Percentiles rank a stretch among this genome's conserved stretches.
These are phyloP conservation scores for Phalangium opilio DNA, from an alignment of 2,888 invertebrate species.

Conservation along the genomic window DNA sequence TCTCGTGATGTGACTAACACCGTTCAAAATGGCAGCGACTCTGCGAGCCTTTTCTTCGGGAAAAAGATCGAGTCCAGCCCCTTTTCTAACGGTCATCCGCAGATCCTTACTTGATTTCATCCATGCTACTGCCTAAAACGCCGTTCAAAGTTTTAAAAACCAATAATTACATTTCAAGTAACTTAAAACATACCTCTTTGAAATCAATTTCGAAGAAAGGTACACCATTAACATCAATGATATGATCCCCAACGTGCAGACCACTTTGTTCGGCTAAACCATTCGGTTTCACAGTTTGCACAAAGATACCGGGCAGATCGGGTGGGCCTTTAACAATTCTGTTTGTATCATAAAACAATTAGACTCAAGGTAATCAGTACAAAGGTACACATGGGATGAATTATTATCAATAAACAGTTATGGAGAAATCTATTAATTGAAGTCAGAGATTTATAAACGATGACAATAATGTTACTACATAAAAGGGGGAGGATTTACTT, in stretches of 20 bases:
- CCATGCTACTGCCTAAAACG: conserved; percentile 9
- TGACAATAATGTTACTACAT: too few relatives aligned
- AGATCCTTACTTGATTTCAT: conserved; percentile 60
- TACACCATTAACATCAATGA: conserved; percentile 1
- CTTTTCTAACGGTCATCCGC: conserved; percentile 57
- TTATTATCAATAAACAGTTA: too few relatives aligned
- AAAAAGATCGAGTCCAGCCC: conserved; percentile 34
- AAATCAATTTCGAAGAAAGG: background rate
- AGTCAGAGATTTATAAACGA: too few relatives aligned
- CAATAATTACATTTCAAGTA: background rate
- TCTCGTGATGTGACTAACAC: too few relatives aligned
- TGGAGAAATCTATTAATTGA: too few relatives aligned
- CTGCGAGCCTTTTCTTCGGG: conserved; percentile 1
- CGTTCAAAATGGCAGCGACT: too few relatives aligned
- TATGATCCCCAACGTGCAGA: conserved; percentile 3
- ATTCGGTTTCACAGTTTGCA: conserved; percentile 1
- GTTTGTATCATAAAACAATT: background rate
- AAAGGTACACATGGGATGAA: too few relatives aligned
- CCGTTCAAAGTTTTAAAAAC: background rate
- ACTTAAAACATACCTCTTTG: conserved; percentile 2
- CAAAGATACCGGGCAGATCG: conserved; percentile 3
- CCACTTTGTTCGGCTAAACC: background rate
- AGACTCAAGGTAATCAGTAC: too few relatives aligned
- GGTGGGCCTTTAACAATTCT: conserved; percentile 5
- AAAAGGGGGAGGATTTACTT: too few relatives aligned